Evolutionary conservation across 1,140 invertebrate species (phyloP), one percentile per base, ranked within the genome.

Genomic region (Microplitis demolitor): DNA sequence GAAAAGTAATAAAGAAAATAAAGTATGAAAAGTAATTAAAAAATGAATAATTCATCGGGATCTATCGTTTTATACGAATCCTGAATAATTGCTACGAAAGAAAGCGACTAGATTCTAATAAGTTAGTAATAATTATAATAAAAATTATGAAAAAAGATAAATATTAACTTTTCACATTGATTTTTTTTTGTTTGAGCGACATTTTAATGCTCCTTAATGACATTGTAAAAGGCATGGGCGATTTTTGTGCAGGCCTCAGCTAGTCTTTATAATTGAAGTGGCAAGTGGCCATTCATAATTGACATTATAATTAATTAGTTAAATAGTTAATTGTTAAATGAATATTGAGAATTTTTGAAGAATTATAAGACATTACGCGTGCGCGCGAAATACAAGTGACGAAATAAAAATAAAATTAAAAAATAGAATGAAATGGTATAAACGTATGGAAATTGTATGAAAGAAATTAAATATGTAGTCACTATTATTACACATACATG

Each of bases 161-260:
- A 39, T 2, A 54, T 54, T 11, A 14, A 69, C 39, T 66, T 34
- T 45, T 60, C 45, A 54, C 37, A 39, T 68, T 66, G 66, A 73
- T 75, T 72, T 69, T 77, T 78, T 67, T 62, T 53, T 54, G 68
- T 79, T 74, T 60, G 24, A 24, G 24, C 68, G 54, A 64, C 66
- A 74, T 69, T 54, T 63, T 75, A 73, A 72, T 71, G 74, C 73
- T 72, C 69, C 56, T 51, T 50, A 75, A 70, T 24, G 24, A 24
- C 24, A 77, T 35, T 66, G 72, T 71, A 69, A 72, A 69, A 67
- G 69, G 74, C 76, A 79, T 77, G 76, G 73, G 56, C 64, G 71
- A 71, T 70, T 76, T 76, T 77, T 78, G 79, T 80, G 80, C 78
- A 82, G 81, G 82, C 82, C 82, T 84, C 80, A 83, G 77, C 82